Evolutionary conservation across 2,888 invertebrate genomes (phyloP), one percentile per base, ranked within the genome.

Genomic region (Diaphora mendica): DNA sequence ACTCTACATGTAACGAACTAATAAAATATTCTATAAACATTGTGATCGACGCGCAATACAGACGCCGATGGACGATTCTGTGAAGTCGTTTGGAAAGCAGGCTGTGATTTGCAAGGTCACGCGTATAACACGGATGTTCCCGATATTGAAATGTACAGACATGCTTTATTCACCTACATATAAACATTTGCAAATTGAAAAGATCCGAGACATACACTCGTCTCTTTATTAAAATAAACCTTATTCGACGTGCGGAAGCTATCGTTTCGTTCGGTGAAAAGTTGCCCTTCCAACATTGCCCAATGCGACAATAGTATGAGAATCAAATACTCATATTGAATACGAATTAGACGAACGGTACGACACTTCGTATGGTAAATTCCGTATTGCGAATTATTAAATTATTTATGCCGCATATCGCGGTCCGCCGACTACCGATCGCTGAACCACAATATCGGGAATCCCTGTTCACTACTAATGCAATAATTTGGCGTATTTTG

Each of bases 401-500:
- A 95, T 95, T 95, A 95, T 95, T 95, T 95, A 95, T 95, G 95
- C 93, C 94, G 90, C 95, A 95, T 95, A 94, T 93, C 93, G 92
- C 92, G 91, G 91, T 91, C 91, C 88, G 89, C 89, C 89, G 91
- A 90, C 91, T 88, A 86, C 90, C 93, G 94, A 94, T 91, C 95
- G 91, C 94, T 92, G 93, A 93, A 94, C 95, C 95, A 93, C 95
- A 95, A 94, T 95, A 95, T 95, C 92, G 95, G 95, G 95, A 95
- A 95, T 95, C 95, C 95, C 95, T 93, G 93, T 93, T 94, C 91
- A 90, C 92, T 93, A 92, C 94, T 95, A 95, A 95, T 95, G 95
- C 94, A 95, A 95, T 95, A 95, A 95, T 95, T 95, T 95, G 95
- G 95, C 93, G 95, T 95, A 95, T 95, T 95, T 95, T 95, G 93